Evolutionary conservation across 2,797 vertebrate genomes (phyloP), one percentile per base, ranked within the genome.

Genomic region (Hippoglossus hippoglossus): DNA sequence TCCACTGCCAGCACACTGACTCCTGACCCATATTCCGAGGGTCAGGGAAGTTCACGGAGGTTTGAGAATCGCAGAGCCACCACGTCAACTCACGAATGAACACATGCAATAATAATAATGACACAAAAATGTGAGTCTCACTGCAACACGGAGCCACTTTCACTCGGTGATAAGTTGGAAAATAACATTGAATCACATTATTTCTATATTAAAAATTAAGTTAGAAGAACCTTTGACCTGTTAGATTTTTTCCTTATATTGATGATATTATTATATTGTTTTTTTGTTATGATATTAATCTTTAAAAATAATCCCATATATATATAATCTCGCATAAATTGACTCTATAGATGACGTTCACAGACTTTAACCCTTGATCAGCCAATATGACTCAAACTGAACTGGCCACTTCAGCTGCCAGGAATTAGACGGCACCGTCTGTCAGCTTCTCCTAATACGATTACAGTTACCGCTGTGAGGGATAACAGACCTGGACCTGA

Each of bases 21-120:
- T 87, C 80, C 18, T 89, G 87, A 91, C 86, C 90, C 86, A 89
- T 34, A 91, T 91, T 83, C 47, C 55, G 54, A 71, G 62, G 89
- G 80, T 85, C 82, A 81, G 59, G 12, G 44, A 72, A 85, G 83
- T 88, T 91, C 84, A 85, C 0, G 3, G 18, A 63, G 65, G 15
- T 59, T 53, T 66, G 18, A 31, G 21, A 51, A 53, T 11, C 51
- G 18, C 1, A 26, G 7, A 0, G 25, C 4, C 15, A 50, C 46
- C 25, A 21, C 36, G 26, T 63, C 5, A 3, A 13, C 24, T 54
- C 8, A 68, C 34, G 22, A 44, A 78, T 24, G 19, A 64, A 11
- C n/a, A 59, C 22, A 52, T 13, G 2, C 5, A 56, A 28, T 34
- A 25, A 63, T 19, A 71, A 19, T 26, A 59, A 21, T 7, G 39